A percentile compares a stretch with the other conserved stretches of the same genome.
These are phyloP conservation scores for Frankliniella intonsa DNA, from an alignment of 2,888 invertebrate genomes.

Conservation along the genomic window DNA sequence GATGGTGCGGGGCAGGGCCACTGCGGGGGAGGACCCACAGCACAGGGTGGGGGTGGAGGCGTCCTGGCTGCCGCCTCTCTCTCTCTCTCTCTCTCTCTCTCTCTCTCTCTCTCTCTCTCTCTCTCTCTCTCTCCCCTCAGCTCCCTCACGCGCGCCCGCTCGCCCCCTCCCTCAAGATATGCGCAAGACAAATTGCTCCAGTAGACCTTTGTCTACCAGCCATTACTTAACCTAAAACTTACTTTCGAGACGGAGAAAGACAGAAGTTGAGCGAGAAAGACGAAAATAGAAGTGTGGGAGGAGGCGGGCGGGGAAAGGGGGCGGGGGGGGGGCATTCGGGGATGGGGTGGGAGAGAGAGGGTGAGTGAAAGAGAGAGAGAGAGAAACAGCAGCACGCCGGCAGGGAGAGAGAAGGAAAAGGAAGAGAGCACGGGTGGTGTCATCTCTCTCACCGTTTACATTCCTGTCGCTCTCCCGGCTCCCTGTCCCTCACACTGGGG, in stretches of 20 bases:
- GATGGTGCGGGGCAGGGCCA: too few relatives aligned
- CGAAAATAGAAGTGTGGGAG: background rate
- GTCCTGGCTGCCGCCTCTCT: too few relatives aligned
- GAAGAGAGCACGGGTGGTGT: background rate
- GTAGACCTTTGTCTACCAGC: conserved; percentile 24
- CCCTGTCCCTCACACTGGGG: too few relatives aligned
- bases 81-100: background rate
- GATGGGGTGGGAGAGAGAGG: background rate
- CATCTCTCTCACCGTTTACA: too few relatives aligned
- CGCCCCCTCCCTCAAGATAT: background rate
- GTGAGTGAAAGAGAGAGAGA: conserved; percentile 21
- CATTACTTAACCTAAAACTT: conserved; percentile 23
- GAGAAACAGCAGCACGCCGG: background rate
- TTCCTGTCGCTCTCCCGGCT: too few relatives aligned
- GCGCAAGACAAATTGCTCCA: conserved; percentile 24
- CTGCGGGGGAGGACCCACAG: too few relatives aligned
- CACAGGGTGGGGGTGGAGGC: too few relatives aligned
- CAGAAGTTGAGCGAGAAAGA: background rate
- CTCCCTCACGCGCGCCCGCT: background rate
- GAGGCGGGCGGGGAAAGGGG: background rate
- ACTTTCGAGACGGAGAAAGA: conserved; percentile 17
- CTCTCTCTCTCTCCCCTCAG: background rate
- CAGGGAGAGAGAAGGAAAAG: background rate
- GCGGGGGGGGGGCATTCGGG: background rate
- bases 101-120: background rate